phyloP scores from a whole-genome alignment of 2,797 vertebrate genomes.

The Urocyon cinereoargenteus region DNA sequence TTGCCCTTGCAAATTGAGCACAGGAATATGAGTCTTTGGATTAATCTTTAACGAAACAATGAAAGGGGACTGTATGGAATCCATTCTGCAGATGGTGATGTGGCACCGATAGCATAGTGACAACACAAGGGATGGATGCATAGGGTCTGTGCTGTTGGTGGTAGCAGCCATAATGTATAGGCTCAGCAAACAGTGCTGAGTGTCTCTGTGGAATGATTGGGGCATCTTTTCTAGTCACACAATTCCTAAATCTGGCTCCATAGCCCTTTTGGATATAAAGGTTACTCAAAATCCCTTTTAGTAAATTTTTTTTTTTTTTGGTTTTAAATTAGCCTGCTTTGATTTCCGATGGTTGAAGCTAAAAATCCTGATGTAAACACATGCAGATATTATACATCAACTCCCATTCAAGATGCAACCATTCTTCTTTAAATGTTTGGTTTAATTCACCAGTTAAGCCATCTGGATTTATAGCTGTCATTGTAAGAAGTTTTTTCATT shows the following conservation, averaged over 20 bases:
- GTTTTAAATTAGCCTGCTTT: neutral
- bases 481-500: neutral
- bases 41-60: neutral
- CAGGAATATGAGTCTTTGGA: neutral
- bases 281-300: neutral
- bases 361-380: slow-evolving; percentile 51
- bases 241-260: neutral
- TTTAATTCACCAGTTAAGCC: neutral
- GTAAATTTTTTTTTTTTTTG: neutral
- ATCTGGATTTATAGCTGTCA: neutral
- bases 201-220: accelerated
- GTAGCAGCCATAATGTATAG: accelerated
- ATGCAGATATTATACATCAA: neutral
- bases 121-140: accelerated
- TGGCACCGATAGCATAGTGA: neutral
- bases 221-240: neutral
- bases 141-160: accelerated
- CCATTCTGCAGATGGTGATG: neutral
- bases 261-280: neutral
- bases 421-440: neutral
- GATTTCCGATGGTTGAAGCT: slow-evolving; percentile 47
- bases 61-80: neutral
- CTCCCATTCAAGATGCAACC: neutral
- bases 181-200: neutral
- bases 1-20: neutral